These are phyloP conservation scores for Enteromius fasciolatus DNA, from an alignment of 2,797 vertebrate species.

Conservation along the genomic window DNA sequence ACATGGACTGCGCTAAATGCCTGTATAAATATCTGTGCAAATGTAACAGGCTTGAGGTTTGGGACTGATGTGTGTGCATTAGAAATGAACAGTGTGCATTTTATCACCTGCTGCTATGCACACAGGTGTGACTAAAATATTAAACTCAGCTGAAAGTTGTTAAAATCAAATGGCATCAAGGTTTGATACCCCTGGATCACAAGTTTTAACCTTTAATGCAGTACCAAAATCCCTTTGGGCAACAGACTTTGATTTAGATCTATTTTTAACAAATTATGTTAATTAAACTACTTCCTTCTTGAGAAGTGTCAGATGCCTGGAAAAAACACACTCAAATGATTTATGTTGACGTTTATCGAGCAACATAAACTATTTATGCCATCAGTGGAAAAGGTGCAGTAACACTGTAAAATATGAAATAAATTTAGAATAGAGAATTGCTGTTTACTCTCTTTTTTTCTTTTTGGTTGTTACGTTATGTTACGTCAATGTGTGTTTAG, in stretches of 20 bases:
- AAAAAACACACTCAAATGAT: slow-evolving; percentile 19
- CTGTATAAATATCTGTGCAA: slow-evolving; percentile 28
- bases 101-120: slow-evolving; percentile 1
- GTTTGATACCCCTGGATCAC: slow-evolving; percentile 22
- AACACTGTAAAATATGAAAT: slow-evolving; percentile 46
- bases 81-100: slow-evolving; percentile 22
- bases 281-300: slow-evolving; percentile 28
- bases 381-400: slow-evolving; percentile 35
- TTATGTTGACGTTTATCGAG: slow-evolving; percentile 37
- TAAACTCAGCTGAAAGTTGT: slow-evolving; percentile 15
- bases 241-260: slow-evolving; percentile 22
- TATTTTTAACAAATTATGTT: slow-evolving; percentile 43
- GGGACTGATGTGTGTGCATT: slow-evolving; percentile 19
- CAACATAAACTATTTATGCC: slow-evolving; percentile 44
- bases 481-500: background rate
- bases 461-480: background rate
- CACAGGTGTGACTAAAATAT: slow-evolving; percentile 26
- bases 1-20: slow-evolving; percentile 18
- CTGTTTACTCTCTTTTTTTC: slow-evolving; percentile 30
- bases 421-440: slow-evolving; percentile 48
- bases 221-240: slow-evolving; percentile 41
- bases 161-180: slow-evolving; percentile 6
- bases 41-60: slow-evolving; percentile 18
- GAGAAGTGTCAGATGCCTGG: slow-evolving; percentile 42
- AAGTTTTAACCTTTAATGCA: slow-evolving; percentile 37